These are phyloP conservation scores for Cryptocephalus moraei DNA, from an alignment of 2,888 invertebrate species.

Conservation along the genomic window DNA sequence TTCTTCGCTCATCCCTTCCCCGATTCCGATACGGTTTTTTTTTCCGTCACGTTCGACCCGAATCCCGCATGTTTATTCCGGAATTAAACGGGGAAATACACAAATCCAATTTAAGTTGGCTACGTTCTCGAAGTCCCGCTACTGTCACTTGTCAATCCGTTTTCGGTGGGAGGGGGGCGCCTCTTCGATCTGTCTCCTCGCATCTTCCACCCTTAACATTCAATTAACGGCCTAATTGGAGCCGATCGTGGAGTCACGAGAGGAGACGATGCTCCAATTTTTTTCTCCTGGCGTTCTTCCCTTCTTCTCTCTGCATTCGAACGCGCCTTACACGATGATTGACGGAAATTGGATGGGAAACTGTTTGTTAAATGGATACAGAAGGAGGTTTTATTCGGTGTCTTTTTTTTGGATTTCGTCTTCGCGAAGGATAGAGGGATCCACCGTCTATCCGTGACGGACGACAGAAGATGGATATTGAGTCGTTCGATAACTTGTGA, in stretches of 20 bases:
- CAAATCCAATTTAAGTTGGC: constrained; percentile 32
- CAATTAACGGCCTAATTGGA: constrained; percentile 30
- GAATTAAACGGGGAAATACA: constrained; percentile 20
- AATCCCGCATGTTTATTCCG: constrained; percentile 3
- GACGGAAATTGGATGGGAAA: too few species aligned
- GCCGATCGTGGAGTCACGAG: constrained; percentile 18
- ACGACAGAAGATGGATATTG: too few species aligned
- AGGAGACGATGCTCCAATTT: too few species aligned
- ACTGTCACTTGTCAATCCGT: constrained; percentile 29
- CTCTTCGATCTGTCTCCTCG: constrained; percentile 30
- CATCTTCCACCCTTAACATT: constrained; percentile 23
- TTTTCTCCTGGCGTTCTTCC: background rate
- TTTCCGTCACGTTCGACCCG: background rate
- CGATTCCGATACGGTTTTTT: background rate
- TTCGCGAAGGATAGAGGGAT: too few species aligned
- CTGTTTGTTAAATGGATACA: too few species aligned
- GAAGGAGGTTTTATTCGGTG: too few species aligned
- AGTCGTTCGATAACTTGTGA: too few species aligned
- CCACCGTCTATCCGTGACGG: too few species aligned
- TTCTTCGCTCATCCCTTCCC: too few species aligned
- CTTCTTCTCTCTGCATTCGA: background rate
- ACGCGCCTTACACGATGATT: too few species aligned
- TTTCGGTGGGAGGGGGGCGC: constrained; percentile 4
- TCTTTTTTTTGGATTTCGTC: too few species aligned
- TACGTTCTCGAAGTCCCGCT: constrained; percentile 18